Evolutionary conservation across 2,888 invertebrate genomes (phyloP).

Genomic region (Epinotia brunnichana): DNA sequence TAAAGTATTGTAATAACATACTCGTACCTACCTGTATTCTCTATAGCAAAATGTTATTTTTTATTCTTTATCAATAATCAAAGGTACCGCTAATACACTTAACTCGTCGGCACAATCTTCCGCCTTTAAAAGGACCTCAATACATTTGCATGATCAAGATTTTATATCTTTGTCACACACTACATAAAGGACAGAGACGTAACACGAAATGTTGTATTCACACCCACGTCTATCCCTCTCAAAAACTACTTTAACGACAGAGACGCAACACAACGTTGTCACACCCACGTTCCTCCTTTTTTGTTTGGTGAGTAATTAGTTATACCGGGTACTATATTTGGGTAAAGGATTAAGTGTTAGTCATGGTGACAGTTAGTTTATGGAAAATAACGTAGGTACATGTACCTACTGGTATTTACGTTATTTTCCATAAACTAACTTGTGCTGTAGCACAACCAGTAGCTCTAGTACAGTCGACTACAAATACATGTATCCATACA

Average conservation of each 20-base stretch:
- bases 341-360: conserved; percentile 20
- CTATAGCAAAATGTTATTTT: background rate
- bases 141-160: conserved; percentile 7
- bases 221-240: conserved; percentile 7
- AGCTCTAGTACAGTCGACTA: too few relatives aligned
- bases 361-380: conserved; percentile 9
- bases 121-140: conserved; percentile 29
- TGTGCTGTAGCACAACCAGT: too few relatives aligned
- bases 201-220: background rate
- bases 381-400: conserved; percentile 12
- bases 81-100: conserved; percentile 14
- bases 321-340: conserved; percentile 32
- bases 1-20: too few relatives aligned
- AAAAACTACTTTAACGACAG: background rate
- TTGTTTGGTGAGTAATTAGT: conserved; percentile 39
- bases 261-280: conserved; percentile 6
- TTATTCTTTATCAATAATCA: background rate
- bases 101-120: conserved; percentile 15
- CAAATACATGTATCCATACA: too few relatives aligned
- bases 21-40: too few relatives aligned
- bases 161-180: conserved; percentile 10
- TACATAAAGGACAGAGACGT: conserved; percentile 17
- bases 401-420: too few relatives aligned
- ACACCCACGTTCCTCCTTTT: conserved; percentile 33
- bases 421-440: too few relatives aligned